Conservation (phyloP, 2,888 invertebrate species). For the Silvanus unidentatus region DNA sequence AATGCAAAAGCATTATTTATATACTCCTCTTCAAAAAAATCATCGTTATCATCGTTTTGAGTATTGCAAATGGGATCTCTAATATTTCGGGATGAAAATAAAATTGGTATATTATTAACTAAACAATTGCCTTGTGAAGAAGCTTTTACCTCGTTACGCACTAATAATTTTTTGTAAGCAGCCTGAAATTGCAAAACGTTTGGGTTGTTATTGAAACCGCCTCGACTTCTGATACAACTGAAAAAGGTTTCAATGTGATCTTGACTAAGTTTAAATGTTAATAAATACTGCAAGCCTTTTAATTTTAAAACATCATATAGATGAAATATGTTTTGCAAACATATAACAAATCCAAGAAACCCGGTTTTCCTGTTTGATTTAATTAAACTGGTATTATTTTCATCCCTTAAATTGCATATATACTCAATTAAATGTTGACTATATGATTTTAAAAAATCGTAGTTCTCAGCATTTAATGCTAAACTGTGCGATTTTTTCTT, state of each 20-base stretch:
- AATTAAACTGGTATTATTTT: slow-evolving; percentile 5
- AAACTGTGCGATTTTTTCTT: background rate
- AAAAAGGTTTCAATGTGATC: slow-evolving; percentile 18
- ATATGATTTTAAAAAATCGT: background rate
- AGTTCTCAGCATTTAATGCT: background rate
- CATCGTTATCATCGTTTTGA: too few species aligned
- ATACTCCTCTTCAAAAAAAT: background rate
- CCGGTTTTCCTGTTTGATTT: slow-evolving; percentile 16
- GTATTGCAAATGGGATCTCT: background rate
- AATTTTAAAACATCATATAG: slow-evolving; percentile 3
- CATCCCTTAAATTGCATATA: background rate
- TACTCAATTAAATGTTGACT: background rate
- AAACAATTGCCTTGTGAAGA: background rate
- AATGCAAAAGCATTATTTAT: background rate
- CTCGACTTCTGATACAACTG: slow-evolving; percentile 14
- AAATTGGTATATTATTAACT: background rate
- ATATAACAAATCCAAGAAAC: slow-evolving; percentile 20
- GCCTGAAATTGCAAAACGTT: slow-evolving; percentile 17
- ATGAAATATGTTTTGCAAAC: slow-evolving; percentile 9
- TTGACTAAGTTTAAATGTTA: slow-evolving; percentile 9
- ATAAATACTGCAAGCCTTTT: slow-evolving; percentile 4
- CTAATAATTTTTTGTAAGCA: slow-evolving; percentile 19
- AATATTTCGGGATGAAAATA: background rate
- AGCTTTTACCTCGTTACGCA: background rate
- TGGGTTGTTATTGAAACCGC: slow-evolving; percentile 20